Evolutionary conservation across 2,113 vertebrate species (phyloP), one percentile per base, ranked within the genome.

Genomic region (Bucco capensis): DNA sequence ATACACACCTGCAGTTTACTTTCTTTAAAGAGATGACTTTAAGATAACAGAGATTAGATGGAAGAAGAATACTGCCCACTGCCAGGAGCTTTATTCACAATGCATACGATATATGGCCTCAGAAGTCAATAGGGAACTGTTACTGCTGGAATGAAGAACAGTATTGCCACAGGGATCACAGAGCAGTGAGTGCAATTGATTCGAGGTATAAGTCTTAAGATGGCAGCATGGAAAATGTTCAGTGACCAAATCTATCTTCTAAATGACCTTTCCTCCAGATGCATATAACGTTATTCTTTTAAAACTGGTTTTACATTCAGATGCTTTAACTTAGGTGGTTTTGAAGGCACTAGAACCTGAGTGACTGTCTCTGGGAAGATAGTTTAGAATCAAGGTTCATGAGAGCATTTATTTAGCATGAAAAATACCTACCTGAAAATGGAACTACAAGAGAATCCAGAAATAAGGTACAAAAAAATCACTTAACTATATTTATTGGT

Each of bases 1-100:
- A 77, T 71, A 91, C 92, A 92, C 96, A 97, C 96, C 96, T 97
- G 96, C 94, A 95, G 87, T 90, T 89, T 97, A 95, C 94, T 97
- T 97, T 88, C 93, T 91, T 96, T 95, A 91, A 94, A 95, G 79
- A 89, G 67, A 85, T 94, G 78, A 62, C 88, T 96, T 96, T 93
- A 92, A 95, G 94, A 94, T 94, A 95, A 93, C 89, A 86, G 77
- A 95, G 83, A 86, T 83, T 95, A 96, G 91, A 82, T 92, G 95
- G 92, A 93, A 73, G 95, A 91, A 91, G 92, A 93, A 92, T 81
- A 95, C 81, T 94, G 81, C 69, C 94, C 84, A 83, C 94, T 95
- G 86, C 92, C 92, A 94, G 74, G 86, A 95, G 83, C 90, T 94
- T 92, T 97, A 88, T 90, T 97, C 93, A 88, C 89, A 96, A 56